phyloP scores from a whole-genome alignment of 2,113 vertebrate species.

The Chaetodon trifascialis region DNA sequence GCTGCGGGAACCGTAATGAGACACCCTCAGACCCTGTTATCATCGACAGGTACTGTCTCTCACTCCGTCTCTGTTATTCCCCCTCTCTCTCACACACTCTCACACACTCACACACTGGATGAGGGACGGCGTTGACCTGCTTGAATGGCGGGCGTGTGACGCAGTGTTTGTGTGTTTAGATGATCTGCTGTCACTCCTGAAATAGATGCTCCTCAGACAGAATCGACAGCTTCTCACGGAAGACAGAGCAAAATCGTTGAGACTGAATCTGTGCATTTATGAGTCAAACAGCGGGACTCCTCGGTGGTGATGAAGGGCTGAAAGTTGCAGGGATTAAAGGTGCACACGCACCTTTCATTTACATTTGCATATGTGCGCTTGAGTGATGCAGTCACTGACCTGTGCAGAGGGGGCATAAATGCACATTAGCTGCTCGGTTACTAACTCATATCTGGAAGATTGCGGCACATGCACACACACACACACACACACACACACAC shows the following conservation, averaged over 20 bases:
- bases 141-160: slow-evolving; percentile 34
- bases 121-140: slow-evolving; percentile 43
- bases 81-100: background rate
- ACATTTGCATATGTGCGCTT: slow-evolving; percentile 10
- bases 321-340: slow-evolving; percentile 18
- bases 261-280: slow-evolving; percentile 16
- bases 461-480: slow-evolving; percentile 2
- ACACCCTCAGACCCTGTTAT: slow-evolving; percentile 97
- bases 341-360: slow-evolving; percentile 9
- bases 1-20: slow-evolving; percentile 97
- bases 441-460: slow-evolving; percentile 17
- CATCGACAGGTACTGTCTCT: slow-evolving; percentile 92
- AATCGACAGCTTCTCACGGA: slow-evolving; percentile 16
- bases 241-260: slow-evolving; percentile 6
- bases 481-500: slow-evolving; percentile 1
- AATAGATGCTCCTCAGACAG: slow-evolving; percentile 37
- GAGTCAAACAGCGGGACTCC: slow-evolving; percentile 17
- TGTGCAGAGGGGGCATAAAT: slow-evolving; percentile 23
- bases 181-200: slow-evolving; percentile 55
- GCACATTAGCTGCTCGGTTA: slow-evolving; percentile 35
- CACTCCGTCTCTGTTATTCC: slow-evolving; percentile 23
- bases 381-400: slow-evolving; percentile 19
- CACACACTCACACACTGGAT: slow-evolving; percentile 1
- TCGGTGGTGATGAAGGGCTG: background rate
- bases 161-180: slow-evolving; percentile 53